Conservation (phyloP, 2,797 vertebrate genomes). For the Meda fulgida region DNA sequence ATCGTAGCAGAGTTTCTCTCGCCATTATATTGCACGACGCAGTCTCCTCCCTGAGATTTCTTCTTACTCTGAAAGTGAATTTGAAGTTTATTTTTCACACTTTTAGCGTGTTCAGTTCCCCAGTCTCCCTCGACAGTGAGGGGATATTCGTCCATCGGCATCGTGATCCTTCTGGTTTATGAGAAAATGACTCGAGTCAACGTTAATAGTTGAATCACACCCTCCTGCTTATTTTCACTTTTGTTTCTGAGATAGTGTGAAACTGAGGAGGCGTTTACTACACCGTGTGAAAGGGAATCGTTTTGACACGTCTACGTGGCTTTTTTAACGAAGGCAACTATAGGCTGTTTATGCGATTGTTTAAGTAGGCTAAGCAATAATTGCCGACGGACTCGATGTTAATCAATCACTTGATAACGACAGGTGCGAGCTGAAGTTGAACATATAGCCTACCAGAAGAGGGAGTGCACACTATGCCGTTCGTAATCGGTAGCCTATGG, state of each 20-base stretch:
- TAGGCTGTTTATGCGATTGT: no score
- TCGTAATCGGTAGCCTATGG: no score
- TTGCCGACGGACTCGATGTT: no score
- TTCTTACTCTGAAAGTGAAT: constrained; percentile 76
- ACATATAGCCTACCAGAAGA: no score
- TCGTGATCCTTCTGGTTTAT: neutral
- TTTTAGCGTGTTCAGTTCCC: constrained; percentile 44
- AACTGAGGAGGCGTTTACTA: neutral
- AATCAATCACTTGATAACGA: no score
- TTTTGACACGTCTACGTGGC: no score
- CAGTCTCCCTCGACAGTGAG: constrained; percentile 70
- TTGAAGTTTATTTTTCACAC: constrained; percentile 70
- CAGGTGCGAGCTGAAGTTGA: no score
- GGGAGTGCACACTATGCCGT: no score
- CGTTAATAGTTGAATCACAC: neutral
- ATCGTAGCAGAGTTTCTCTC: constrained; percentile 58
- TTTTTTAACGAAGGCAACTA: no score
- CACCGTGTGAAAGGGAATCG: no score
- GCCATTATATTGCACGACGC: constrained; percentile 63
- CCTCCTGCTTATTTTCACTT: constrained; percentile 33
- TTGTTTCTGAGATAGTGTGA: constrained; percentile 20
- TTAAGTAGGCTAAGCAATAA: no score
- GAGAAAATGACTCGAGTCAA: neutral
- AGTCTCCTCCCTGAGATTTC: constrained; percentile 75
- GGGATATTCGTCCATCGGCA: constrained; percentile 61